These are phyloP conservation scores for Drosophila mauritiana DNA, from an alignment of 1,140 invertebrate genomes.

Conservation along the genomic window DNA sequence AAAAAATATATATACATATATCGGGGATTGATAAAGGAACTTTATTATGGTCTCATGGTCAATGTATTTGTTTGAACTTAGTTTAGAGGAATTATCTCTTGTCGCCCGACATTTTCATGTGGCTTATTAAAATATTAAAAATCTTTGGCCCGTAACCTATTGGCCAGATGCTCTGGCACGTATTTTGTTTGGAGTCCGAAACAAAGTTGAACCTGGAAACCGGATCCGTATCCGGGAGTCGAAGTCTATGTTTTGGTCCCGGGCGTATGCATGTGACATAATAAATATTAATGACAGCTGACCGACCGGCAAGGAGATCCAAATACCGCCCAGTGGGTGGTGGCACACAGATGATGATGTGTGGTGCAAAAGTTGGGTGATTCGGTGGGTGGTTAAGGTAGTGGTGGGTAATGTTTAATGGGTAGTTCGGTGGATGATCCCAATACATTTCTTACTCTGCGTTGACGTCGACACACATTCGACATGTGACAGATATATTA, in stretches of 20 bases:
- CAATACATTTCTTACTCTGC: constrained; percentile 20
- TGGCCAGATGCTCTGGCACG: constrained; percentile 41
- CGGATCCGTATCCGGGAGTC: constrained; percentile 16
- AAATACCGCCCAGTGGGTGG: constrained; percentile 49
- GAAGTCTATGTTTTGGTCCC: constrained; percentile 20
- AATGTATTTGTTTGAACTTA: no score
- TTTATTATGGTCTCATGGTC: not conserved
- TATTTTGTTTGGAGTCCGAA: constrained; percentile 7
- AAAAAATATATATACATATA: not conserved
- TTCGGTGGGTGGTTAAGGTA: not conserved
- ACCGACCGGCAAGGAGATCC: constrained; percentile 50
- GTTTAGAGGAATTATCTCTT: not conserved
- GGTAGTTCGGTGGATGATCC: constrained; percentile 9
- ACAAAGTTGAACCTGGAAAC: not conserved
- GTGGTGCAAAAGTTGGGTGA: constrained; percentile 10
- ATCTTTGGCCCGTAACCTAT: constrained; percentile 21
- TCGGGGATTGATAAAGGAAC: not conserved
- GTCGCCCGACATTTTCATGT: constrained; percentile 38
- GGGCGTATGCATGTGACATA: constrained; percentile 70
- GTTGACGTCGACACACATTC: constrained; percentile 77
- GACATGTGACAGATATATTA: constrained; percentile 83
- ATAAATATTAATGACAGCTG: constrained; percentile 80
- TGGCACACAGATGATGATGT: constrained; percentile 32
- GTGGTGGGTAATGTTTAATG: constrained; percentile 1
- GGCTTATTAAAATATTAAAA: constrained; percentile 61